These are phyloP conservation scores for Conus canariensis DNA, from an alignment of 2,888 invertebrate species.

Conservation along the genomic window DNA sequence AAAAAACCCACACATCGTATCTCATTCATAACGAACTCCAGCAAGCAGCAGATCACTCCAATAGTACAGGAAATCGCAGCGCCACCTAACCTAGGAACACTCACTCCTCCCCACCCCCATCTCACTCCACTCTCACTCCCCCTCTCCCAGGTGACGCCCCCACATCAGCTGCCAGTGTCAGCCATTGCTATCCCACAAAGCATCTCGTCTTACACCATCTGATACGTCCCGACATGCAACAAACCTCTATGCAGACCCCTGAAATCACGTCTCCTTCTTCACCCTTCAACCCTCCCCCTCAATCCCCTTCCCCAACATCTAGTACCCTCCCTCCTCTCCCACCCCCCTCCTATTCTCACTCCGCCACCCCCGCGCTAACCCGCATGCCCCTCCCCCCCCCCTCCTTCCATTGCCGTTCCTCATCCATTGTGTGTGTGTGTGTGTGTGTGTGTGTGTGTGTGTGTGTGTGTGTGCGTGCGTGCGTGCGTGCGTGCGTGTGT, in stretches of 20 bases:
- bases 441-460: no score
- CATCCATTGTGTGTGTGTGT: no score
- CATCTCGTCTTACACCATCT: conserved; percentile 34
- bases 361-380: neutral
- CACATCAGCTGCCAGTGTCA: conserved; percentile 24
- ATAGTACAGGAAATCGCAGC: neutral
- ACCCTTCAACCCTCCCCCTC: neutral
- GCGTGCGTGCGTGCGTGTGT: no score
- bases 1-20: no score
- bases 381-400: neutral
- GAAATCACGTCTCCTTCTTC: neutral
- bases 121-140: no score
- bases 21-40: no score
- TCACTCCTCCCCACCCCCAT: no score
- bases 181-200: conserved; percentile 29
- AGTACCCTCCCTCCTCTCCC: neutral
- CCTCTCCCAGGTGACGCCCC: neutral
- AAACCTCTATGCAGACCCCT: neutral
- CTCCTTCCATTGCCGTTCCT: neutral
- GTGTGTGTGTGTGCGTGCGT: no score
- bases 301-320: neutral
- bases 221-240: conserved; percentile 28
- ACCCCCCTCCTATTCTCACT: neutral
- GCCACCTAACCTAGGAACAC: neutral
- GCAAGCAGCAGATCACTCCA: no score